phyloP scores from a whole-genome alignment of 2,888 invertebrate species.

The Lagria hirta region DNA sequence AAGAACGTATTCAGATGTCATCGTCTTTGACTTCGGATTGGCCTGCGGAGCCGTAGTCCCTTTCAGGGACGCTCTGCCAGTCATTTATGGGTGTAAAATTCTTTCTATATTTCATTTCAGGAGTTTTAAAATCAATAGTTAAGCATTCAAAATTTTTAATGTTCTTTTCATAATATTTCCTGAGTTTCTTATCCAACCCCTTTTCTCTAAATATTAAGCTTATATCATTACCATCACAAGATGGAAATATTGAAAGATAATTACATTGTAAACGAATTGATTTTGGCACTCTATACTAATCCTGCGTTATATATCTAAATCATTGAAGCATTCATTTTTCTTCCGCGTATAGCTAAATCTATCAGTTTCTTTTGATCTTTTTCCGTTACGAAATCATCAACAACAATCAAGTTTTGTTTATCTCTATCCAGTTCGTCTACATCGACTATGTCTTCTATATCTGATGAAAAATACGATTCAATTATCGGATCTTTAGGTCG shows the following conservation, averaged over 20 bases:
- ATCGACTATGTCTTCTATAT: constrained; percentile 11
- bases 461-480: constrained; percentile 10
- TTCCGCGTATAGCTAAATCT: not conserved
- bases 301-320: no score
- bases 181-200: constrained; percentile 6
- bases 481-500: no score
- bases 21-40: no score
- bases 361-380: not conserved
- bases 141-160: constrained; percentile 6
- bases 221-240: no score
- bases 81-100: constrained; percentile 12
- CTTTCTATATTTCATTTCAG: constrained; percentile 9
- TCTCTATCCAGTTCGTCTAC: constrained; percentile 7
- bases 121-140: constrained; percentile 11
- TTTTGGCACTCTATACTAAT: no score
- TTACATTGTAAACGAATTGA: no score
- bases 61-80: no score
- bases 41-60: no score
- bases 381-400: constrained; percentile 5
- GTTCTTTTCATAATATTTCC: constrained; percentile 7
- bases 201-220: no score
- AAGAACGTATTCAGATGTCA: constrained; percentile 16
- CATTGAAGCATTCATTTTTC: no score
- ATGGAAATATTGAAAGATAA: no score
- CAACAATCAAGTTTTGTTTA: constrained; percentile 7